Base-by-base conservation (phyloP, 1,140 invertebrate genomes). In the Patella vulgata region DNA sequence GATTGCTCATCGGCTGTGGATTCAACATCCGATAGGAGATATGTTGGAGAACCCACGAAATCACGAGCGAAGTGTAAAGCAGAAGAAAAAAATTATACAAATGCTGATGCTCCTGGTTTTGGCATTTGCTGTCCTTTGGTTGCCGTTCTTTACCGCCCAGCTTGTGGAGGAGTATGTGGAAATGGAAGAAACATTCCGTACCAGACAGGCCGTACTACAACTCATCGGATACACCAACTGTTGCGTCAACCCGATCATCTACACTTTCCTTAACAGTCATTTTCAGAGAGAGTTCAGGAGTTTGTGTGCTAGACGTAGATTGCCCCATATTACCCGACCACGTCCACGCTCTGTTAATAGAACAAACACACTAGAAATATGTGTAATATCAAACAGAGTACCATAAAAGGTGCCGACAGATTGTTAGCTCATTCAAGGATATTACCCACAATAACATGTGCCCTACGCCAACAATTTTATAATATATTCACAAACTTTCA, bases 211-310 rank as follows among this genome's bases (percentile, higher is more conserved):
- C 2, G 57, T 68, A n/a, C 89, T 91, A 68, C 87, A 89, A 62
- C 88, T 90, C 68, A 90, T 80, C 30, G 74, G 77, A 14, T 81
- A 82, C 59, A 67, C 63, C 31, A 82, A 80, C 84, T 88, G 89
- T 73, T 91, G 90, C 73, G 87, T 92, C 55, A 92, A 92, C 83
- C 91, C 91, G 3, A 87, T 92, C 43, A 87, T 92, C 9, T 92
- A 92, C 75, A 90, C 90, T 23, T 92, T 92, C 79, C 90, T 92
- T 87, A 92, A 90, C 30, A 89, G 89, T 68, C 90, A 88, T 80
- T 92, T 92, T 46, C 71, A 70, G 52, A 57, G 59, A 28, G 59
- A 71, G 28, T 60, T 74, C 33, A 36, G 14, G 33, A 36, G 14
- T 14, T 8, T 8, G 33, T n/a, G n/a, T n/a, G n/a, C n/a, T n/a